A percentile compares a stretch with the other conserved stretches of the same genome.
Evolutionary conservation across 2,888 invertebrate species (phyloP).

Genomic region (Petrophora chlorosata): DNA sequence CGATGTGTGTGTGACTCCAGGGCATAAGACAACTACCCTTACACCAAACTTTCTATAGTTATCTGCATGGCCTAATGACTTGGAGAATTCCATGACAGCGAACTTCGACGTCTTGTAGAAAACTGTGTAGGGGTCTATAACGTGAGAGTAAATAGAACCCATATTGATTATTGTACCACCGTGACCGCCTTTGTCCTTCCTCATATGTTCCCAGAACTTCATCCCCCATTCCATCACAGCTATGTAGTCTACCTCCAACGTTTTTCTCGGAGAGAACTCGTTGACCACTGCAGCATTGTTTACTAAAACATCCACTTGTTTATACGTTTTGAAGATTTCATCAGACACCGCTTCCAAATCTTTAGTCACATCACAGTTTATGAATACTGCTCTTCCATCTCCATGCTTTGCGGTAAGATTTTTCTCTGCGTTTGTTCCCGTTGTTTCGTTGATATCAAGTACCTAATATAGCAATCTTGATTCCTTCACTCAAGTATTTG

Average conservation of each 20-base stretch:
- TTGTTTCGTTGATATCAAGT: constrained; percentile 37
- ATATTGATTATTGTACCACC: constrained; percentile 86
- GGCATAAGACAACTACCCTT: constrained; percentile 66
- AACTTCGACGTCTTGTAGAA: constrained; percentile 83
- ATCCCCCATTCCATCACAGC: constrained; percentile 59
- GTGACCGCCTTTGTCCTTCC: constrained; percentile 73
- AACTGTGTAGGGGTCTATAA: constrained; percentile 71
- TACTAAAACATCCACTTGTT: constrained; percentile 59
- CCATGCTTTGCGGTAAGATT: constrained; percentile 60
- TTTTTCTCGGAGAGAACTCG: constrained; percentile 37
- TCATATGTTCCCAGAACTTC: constrained; percentile 74
- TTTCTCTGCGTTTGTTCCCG: constrained; percentile 9
- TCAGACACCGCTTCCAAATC: constrained; percentile 64
- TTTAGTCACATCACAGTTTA: constrained; percentile 73
- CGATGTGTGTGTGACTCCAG: no score
- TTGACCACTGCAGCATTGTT: constrained; percentile 62
- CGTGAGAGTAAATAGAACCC: constrained; percentile 81
- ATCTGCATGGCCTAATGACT: constrained; percentile 61
- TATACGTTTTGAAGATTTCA: constrained; percentile 43
- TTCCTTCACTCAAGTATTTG: constrained; percentile 58
- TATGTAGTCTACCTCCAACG: constrained; percentile 52
- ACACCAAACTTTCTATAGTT: constrained; percentile 71
- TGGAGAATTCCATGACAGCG: constrained; percentile 72
- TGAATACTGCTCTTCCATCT: constrained; percentile 61
- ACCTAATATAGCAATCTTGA: constrained; percentile 55